Base-by-base conservation (phyloP, 2,113 vertebrate species). In the Acrocephalus arundinaceus region DNA sequence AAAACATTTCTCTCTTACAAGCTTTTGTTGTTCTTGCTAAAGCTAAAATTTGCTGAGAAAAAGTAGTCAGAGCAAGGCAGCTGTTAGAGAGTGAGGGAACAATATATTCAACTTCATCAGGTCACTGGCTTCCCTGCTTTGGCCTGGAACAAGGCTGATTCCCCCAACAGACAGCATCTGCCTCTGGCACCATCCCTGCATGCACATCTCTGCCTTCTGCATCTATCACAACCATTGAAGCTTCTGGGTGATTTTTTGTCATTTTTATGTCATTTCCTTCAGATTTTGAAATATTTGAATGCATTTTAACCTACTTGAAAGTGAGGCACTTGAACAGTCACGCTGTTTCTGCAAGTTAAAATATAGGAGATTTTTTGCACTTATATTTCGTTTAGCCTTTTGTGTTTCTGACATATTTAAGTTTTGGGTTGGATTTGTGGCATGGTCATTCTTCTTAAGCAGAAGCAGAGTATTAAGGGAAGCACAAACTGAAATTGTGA, bases 131-230 rank as follows among this genome's bases (percentile, higher is more conserved):
- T 96, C 63, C 35, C 46, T 3, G 2, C 59, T 80, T 79, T 54
- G 57, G 62, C 45, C 35, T 52, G 93, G 86, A 92, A 78, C 31
- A 77, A 82, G 82, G 65, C 61, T 49, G 75, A 63, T 77, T 54
- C 31, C 70, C 48, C 89, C 82, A 73, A 28, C 73, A 68, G 65
- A 39, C 52, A 84, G 89, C 96, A 95, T 95, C 96, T 97, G 94
- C 77, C 92, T 79, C 94, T 97, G 96, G 96, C 94, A 85, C 18
- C 5, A 10, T 52, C 89, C 13, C 28, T 45, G 71, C 92, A 37
- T 1, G 4, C 46, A 63, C 89, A 41, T 51, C 58, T 87, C 57
- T 74, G 96, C 58, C 85, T 94, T 71, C 83, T 89, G 85, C 55
- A 15, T 80, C 78, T 75, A 7, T 93, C 24, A 11, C 77, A 91